These are phyloP conservation scores for Celastrina argiolus DNA, from an alignment of 2,888 invertebrate species.

Conservation along the genomic window DNA sequence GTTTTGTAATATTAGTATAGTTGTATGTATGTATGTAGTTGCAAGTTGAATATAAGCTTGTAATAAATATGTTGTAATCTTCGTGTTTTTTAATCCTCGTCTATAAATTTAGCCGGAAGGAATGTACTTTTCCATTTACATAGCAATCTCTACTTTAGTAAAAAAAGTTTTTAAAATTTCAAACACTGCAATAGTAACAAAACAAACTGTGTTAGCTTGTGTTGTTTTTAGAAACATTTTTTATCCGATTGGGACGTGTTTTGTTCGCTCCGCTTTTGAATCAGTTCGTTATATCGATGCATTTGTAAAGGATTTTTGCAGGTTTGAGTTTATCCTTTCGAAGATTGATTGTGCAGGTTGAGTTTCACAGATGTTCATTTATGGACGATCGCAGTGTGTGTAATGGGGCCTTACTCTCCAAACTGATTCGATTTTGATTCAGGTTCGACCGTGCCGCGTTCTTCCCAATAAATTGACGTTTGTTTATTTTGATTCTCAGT, in stretches of 20 bases:
- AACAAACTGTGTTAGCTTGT: background rate
- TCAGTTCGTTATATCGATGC: background rate
- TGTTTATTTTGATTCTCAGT: no score
- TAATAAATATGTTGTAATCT: background rate
- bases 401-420: no score
- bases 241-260: background rate
- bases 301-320: background rate
- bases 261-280: background rate
- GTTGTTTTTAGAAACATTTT: conserved; percentile 4
- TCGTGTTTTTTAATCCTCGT: background rate
- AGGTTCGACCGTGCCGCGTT: no score
- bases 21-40: no score
- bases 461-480: no score
- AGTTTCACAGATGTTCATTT: background rate
- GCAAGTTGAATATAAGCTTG: background rate
- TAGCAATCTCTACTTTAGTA: background rate
- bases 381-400: background rate
- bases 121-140: conserved; percentile 4
- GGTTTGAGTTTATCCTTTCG: background rate
- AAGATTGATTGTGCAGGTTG: background rate
- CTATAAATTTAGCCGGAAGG: background rate
- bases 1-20: no score
- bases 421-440: no score
- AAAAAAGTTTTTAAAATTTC: conserved; percentile 6
- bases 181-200: background rate